Conservation (phyloP, 92 coral and sea anemone genomes). For the Umimayanthus chanpuru region DNA sequence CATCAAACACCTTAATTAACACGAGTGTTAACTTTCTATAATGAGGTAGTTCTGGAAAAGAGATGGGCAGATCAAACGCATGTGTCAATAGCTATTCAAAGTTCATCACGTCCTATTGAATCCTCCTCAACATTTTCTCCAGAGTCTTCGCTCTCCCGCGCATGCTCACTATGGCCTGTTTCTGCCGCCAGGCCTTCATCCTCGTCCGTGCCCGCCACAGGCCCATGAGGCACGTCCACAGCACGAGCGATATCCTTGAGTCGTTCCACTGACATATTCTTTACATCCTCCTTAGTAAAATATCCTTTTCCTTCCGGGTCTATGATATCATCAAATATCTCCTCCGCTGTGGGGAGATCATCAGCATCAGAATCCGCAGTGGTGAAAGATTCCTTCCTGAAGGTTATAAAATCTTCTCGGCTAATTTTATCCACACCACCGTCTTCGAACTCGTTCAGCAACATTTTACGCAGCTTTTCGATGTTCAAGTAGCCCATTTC, state of each 20-base stretch:
- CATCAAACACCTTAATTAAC: too few relatives aligned
- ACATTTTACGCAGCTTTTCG: conserved; percentile 56
- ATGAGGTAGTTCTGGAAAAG: too few relatives aligned
- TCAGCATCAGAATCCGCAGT: conserved; percentile 41
- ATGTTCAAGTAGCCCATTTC: conserved; percentile 92
- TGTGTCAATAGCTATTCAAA: not conserved
- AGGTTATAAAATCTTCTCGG: conserved; percentile 40
- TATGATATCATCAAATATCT: conserved; percentile 66
- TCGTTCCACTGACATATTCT: conserved; percentile 69
- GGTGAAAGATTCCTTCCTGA: conserved; percentile 48
- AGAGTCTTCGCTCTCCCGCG: not conserved
- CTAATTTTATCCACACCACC: conserved; percentile 37
- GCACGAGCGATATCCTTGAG: conserved; percentile 70
- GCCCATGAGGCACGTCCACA: conserved; percentile 90
- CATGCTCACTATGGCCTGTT: conserved; percentile 1
- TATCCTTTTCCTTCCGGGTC: conserved; percentile 65
- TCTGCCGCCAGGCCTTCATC: conserved; percentile 55
- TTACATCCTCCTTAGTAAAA: conserved; percentile 65
- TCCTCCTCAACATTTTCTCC: conserved; percentile 12
- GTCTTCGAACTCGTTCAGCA: conserved; percentile 51
- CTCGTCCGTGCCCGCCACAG: conserved; percentile 58
- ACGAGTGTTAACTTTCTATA: too few relatives aligned
- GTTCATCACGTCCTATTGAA: conserved; percentile 23
- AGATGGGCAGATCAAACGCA: not conserved
- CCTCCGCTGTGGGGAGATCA: conserved; percentile 48